These are phyloP conservation scores for Tuta absoluta DNA, from an alignment of 2,888 invertebrate genomes.

Conservation along the genomic window DNA sequence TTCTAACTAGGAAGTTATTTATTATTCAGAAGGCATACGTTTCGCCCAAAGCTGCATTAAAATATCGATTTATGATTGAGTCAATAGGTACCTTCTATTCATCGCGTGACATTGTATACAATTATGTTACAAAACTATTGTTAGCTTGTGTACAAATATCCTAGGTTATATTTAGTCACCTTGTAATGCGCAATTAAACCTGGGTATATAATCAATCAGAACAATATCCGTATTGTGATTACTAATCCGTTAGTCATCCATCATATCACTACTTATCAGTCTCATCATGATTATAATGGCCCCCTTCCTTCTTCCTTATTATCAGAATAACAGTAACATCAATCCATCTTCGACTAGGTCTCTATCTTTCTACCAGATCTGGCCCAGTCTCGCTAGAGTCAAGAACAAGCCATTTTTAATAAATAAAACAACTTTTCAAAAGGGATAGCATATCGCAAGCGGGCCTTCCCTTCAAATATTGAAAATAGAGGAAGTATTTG, in stretches of 20 bases:
- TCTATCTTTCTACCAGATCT: no score
- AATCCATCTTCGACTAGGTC: no score
- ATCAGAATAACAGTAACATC: no score
- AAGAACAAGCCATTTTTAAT: no score
- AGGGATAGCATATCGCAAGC: no score
- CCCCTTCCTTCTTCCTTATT: background rate
- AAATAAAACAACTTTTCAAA: no score
- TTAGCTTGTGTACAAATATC: background rate
- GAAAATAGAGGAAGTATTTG: no score
- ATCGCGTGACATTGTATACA: background rate
- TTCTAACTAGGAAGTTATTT: no score
- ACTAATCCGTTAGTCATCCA: background rate
- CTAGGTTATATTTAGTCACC: background rate
- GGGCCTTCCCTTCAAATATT: no score
- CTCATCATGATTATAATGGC: background rate
- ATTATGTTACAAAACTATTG: background rate
- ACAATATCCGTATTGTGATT: constrained; percentile 4
- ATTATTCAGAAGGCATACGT: no score
- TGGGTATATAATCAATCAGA: background rate
- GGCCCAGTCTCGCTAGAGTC: no score
- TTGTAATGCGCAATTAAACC: background rate
- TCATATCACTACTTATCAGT: background rate
- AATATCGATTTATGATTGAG: background rate
- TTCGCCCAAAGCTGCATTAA: background rate
- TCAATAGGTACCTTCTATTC: background rate